Evolutionary conservation across 2,797 vertebrate genomes (phyloP).

Genomic region (Ceyx erithaca): DNA sequence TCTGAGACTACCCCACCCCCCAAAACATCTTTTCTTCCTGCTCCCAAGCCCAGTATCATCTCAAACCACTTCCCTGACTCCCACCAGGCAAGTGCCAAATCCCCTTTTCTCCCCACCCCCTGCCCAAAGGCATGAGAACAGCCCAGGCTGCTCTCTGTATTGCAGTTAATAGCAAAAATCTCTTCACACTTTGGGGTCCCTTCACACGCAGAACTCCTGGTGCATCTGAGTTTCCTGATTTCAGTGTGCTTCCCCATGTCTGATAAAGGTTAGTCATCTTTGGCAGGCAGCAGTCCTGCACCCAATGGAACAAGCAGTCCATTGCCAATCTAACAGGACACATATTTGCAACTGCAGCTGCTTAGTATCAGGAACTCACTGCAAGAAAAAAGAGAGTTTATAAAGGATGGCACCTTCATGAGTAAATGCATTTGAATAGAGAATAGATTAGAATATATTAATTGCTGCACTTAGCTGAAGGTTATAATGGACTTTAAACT

Average conservation of each 20-base stretch:
- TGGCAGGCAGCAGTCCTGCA: slow-evolving; percentile 31
- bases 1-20: background rate
- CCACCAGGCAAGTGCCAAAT: background rate
- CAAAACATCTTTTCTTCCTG: background rate
- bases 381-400: slow-evolving; percentile 24
- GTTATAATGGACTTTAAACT: background rate
- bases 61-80: background rate
- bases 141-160: background rate
- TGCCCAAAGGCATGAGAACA: background rate
- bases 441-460: background rate
- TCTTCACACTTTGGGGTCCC: background rate
- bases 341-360: slow-evolving; percentile 27
- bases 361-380: slow-evolving; percentile 46
- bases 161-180: slow-evolving; percentile 11
- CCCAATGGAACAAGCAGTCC: slow-evolving; percentile 49
- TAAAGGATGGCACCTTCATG: background rate
- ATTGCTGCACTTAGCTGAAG: background rate
- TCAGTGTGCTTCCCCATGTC: slow-evolving; percentile 5
- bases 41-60: background rate
- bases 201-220: background rate
- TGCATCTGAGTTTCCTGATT: slow-evolving; percentile 14
- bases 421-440: background rate
- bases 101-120: background rate
- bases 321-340: slow-evolving; percentile 2
- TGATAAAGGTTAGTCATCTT: slow-evolving; percentile 35